These are phyloP conservation scores for Aphidius ervi DNA, from an alignment of 1,140 invertebrate species.

Conservation along the genomic window DNA sequence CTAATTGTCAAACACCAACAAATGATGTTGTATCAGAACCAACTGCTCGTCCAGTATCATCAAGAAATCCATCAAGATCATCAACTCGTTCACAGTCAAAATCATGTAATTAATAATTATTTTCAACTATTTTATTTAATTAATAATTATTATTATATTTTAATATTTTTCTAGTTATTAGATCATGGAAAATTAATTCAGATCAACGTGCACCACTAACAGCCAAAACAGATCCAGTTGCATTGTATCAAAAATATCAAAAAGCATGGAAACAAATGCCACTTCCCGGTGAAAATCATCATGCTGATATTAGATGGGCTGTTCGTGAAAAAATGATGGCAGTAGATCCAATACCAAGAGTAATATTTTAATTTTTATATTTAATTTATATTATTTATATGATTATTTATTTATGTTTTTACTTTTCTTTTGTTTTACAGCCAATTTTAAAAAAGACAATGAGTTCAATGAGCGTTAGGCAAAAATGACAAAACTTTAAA, in stretches of 20 bases:
- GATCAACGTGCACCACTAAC: slow-evolving; percentile 29
- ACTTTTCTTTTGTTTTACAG: slow-evolving; percentile 30
- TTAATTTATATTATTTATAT: slow-evolving; percentile 7
- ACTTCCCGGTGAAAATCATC: slow-evolving; percentile 65
- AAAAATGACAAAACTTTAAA: slow-evolving; percentile 24
- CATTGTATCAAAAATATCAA: slow-evolving; percentile 71
- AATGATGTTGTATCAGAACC: slow-evolving; percentile 32
- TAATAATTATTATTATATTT: slow-evolving; percentile 5
- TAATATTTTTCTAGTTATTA: slow-evolving; percentile 47
- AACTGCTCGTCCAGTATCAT: slow-evolving; percentile 18
- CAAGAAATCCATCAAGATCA: slow-evolving; percentile 29
- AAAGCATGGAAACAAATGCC: slow-evolving; percentile 68
- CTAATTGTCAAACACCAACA: slow-evolving; percentile 19
- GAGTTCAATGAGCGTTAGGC: slow-evolving; percentile 27
- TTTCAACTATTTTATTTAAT: slow-evolving; percentile 3
- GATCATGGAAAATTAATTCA: slow-evolving; percentile 45
- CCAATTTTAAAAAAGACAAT: slow-evolving; percentile 34
- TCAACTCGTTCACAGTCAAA: slow-evolving; percentile 28
- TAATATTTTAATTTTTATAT: slow-evolving; percentile 29
- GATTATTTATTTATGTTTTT: slow-evolving; percentile 7
- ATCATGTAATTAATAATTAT: slow-evolving; percentile 35
- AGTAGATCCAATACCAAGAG: slow-evolving; percentile 42
- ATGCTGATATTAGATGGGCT: slow-evolving; percentile 60
- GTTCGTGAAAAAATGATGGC: slow-evolving; percentile 58
- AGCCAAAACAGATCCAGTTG: slow-evolving; percentile 65